A percentile compares a stretch with the other conserved stretches of the same genome.
These are phyloP conservation scores for Falcunculus frontatus DNA, from an alignment of 2,113 vertebrate species.

Conservation along the genomic window DNA sequence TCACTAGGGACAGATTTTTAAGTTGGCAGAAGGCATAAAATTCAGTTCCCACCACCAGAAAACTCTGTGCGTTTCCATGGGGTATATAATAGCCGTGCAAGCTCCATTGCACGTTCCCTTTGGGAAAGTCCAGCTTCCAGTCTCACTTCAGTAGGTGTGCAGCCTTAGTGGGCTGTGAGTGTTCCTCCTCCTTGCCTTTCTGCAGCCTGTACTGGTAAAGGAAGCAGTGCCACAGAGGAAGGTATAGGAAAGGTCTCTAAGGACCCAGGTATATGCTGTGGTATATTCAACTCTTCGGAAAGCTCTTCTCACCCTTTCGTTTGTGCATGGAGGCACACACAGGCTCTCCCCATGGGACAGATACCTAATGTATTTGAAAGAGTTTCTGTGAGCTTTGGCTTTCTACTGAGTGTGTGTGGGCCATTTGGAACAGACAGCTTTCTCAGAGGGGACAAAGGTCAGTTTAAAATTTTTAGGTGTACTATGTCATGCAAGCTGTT, in stretches of 20 bases:
- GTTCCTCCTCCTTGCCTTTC: background rate
- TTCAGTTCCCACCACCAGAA: background rate
- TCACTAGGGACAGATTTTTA: background rate
- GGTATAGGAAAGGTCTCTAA: background rate
- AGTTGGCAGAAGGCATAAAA: background rate
- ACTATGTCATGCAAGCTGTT: background rate
- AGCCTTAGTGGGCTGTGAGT: fast-evolving
- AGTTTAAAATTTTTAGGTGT: conserved; percentile 13
- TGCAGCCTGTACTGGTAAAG: background rate
- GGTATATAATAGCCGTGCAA: fast-evolving
- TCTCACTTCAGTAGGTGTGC: background rate
- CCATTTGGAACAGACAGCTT: background rate
- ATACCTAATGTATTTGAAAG: background rate
- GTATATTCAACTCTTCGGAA: background rate
- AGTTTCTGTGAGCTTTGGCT: background rate
- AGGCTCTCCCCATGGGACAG: background rate
- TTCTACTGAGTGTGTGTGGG: background rate
- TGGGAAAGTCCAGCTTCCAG: background rate
- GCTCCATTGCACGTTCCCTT: background rate
- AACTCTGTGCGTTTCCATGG: fast-evolving
- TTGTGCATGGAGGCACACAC: fast-evolving
- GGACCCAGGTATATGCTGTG: background rate
- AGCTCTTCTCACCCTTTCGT: background rate
- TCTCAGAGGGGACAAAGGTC: background rate
- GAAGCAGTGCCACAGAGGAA: background rate